Conservation (phyloP, 2,888 invertebrate species). For the Hyposoter didymator region DNA sequence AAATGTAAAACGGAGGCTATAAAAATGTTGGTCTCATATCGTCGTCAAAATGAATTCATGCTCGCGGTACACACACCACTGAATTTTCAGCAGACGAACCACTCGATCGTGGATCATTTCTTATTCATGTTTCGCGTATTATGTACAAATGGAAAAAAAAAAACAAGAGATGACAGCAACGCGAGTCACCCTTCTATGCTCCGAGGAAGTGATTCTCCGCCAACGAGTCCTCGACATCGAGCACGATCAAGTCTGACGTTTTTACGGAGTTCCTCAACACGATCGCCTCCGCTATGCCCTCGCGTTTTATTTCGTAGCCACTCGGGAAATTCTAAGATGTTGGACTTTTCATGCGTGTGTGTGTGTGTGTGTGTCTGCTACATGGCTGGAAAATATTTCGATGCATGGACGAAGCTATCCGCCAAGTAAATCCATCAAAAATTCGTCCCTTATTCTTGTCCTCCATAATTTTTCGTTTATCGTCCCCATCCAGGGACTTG, state of each 20-base stretch:
- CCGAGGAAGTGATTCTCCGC: slow-evolving; percentile 1
- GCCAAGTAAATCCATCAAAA: slow-evolving; percentile 5
- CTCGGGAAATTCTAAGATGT: not conserved
- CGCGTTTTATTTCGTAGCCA: not conserved
- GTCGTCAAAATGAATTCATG: slow-evolving; percentile 15
- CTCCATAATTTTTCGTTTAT: not conserved
- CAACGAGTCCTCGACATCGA: not conserved
- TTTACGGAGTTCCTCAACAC: not conserved
- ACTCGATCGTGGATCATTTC: slow-evolving; percentile 32
- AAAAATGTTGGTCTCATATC: not conserved
- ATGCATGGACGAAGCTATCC: not conserved
- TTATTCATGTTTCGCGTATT: slow-evolving; percentile 18
- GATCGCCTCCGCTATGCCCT: not conserved
- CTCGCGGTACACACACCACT: not conserved
- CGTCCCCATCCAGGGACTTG: not conserved
- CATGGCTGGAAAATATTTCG: not conserved
- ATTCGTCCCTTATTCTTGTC: slow-evolving; percentile 24
- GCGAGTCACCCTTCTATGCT: not conserved
- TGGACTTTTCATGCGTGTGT: not conserved
- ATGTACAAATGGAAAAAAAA: not conserved
- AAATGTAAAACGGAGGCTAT: not conserved
- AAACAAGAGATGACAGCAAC: not conserved
- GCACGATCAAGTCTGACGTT: not conserved
- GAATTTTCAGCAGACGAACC: slow-evolving; percentile 3
- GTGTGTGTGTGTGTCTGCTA: not conserved